Conservation (phyloP, 2,113 vertebrate species). For the Mobula birostris region DNA sequence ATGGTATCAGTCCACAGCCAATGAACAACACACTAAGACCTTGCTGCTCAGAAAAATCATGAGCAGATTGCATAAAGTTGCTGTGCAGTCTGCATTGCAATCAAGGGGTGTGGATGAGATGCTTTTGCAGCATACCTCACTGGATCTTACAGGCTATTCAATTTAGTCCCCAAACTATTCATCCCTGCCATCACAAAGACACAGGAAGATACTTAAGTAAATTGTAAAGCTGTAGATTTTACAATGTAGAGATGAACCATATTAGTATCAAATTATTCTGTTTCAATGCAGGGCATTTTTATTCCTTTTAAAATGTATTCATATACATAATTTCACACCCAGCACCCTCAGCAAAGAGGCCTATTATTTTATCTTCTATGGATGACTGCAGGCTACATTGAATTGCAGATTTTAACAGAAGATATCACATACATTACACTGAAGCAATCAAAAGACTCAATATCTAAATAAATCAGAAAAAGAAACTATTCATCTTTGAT, state of each 20-base stretch:
- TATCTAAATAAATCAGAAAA: conserved; percentile 9
- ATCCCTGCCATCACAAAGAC: conserved; percentile 64
- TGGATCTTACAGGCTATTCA: conserved; percentile 6
- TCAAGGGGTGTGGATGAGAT: too few species aligned
- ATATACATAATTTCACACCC: conserved; percentile 68
- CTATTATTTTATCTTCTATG: conserved; percentile 49
- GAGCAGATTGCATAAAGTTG: too few species aligned
- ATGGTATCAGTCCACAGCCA: too few species aligned
- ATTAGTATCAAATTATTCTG: conserved; percentile 76
- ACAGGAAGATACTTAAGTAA: conserved; percentile 61
- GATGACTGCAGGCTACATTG: conserved; percentile 47
- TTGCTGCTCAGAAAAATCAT: too few species aligned
- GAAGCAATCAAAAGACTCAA: conserved; percentile 45
- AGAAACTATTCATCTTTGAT: conserved; percentile 12
- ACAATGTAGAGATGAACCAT: conserved; percentile 58
- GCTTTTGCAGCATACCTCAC: too few species aligned
- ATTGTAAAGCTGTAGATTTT: conserved; percentile 71
- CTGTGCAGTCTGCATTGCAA: too few species aligned
- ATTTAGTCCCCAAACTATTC: conserved; percentile 55
- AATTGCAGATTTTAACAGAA: conserved; percentile 44
- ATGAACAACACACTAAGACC: too few species aligned
- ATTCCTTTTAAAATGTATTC: conserved; percentile 58
- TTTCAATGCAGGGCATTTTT: conserved; percentile 67
- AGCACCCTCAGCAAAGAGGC: conserved; percentile 50
- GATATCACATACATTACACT: conserved; percentile 43